Percentiles rank a stretch among this genome's conserved stretches.
phyloP scores from a whole-genome alignment of 2,797 vertebrate genomes.

The Lepilemur ruficaudatus region DNA sequence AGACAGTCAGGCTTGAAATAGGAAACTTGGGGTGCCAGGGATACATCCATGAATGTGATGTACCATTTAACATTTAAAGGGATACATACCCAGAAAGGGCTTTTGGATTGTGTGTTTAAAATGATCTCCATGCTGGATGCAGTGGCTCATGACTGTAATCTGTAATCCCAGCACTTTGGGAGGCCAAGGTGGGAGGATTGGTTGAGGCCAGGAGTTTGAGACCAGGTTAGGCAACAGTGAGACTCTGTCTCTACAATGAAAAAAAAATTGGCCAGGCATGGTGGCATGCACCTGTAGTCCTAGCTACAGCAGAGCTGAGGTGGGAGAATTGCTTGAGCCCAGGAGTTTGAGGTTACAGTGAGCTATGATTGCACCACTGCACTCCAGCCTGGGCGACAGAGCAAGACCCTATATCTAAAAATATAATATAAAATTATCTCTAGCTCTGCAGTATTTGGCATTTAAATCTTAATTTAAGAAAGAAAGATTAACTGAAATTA shows the following conservation, averaged over 20 bases:
- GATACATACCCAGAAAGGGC: background rate
- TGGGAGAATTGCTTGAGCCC: background rate
- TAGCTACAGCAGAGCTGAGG: background rate
- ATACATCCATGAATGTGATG: background rate
- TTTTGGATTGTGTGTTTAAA: conserved; percentile 41
- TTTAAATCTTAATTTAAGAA: conserved; percentile 18
- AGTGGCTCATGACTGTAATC: background rate
- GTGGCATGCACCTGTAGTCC: background rate
- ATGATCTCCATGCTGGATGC: background rate
- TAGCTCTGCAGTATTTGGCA: background rate
- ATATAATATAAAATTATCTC: background rate
- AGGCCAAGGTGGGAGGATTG: background rate
- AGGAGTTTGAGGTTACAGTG: background rate
- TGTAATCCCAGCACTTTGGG: background rate
- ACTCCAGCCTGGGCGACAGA: background rate
- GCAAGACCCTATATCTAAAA: no score
- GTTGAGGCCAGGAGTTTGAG: background rate
- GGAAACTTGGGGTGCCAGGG: background rate
- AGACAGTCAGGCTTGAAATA: background rate
- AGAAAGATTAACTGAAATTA: background rate
- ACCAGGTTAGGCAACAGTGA: no score
- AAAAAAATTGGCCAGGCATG: background rate
- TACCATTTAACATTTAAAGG: background rate
- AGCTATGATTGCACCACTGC: background rate
- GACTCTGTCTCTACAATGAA: background rate